Evolutionary conservation across 1,140 invertebrate genomes (phyloP), one percentile per base, ranked within the genome.

Genomic region (Megalopta genalis): DNA sequence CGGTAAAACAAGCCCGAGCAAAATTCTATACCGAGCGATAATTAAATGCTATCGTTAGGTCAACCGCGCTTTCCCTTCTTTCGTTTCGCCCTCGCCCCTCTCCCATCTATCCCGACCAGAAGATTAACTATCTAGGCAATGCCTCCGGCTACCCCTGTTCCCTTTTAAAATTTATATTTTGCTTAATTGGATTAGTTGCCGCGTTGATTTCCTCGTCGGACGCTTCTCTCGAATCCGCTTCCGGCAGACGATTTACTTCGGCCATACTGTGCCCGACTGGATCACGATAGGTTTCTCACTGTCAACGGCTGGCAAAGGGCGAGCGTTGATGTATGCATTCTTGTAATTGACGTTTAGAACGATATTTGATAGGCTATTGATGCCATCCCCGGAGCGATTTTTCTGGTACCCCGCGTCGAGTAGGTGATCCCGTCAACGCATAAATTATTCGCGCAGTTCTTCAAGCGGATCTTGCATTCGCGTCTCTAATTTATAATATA

Each of bases 401-500:
- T 42, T 27, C 57, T 9, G 6, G 16, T 18, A 7, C 18, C 32
- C 2, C 14, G 60, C 64, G 37, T 54, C 8, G 69, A 25, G 12
- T 9, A 2, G 16, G 16, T 25, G 54, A 42, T 52, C 16, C n/a
- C 42, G 27, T 37, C 32, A 9, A 39, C 64, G 68, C 60, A 77
- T 77, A 54, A 77, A 77, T 77, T 77, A 77, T 77, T 77, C 76
- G 25, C n/a, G 42, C 21, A 12, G 60, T 72, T 72, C 52, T 60
- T 25, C 46, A 54, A 64, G 76, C 76, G 76, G 37, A 63, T 63
- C 75, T 77, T 64, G 5, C 12, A 71, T 77, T 70, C 75, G n/a
- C n/a, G 67, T 54, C 46, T 77, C 42, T 63, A 77, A 77, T 77
- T 77, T 77, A 71, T 77, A 77, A 77, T 72, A 63, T 77, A 72